Evolutionary conservation across 2,797 vertebrate genomes (phyloP), one percentile per base, ranked within the genome.

Genomic region (Toxotes lorentzi): DNA sequence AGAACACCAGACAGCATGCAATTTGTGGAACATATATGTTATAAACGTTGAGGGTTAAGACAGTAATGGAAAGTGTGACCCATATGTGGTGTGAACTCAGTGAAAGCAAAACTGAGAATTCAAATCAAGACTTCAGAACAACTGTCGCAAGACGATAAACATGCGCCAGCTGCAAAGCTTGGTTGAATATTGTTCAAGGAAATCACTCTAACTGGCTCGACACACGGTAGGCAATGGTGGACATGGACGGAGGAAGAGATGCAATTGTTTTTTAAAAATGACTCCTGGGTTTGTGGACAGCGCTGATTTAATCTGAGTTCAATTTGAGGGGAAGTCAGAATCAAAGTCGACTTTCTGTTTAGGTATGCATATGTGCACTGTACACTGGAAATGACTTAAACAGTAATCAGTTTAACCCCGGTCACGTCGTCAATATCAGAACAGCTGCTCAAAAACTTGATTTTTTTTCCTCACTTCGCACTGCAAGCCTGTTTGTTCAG

Each of bases 1-100:
- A 94, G 87, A 88, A 93, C 2, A 87, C 80, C 79, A 87, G 34
- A 58, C 38, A 74, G 47, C 74, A 86, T 78, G 76, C 57, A 73
- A 61, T 35, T 43, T 34, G 24, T 35, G 67, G 24, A 21, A 78
- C 57, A 77, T n/a, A 40, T 48, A 41, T 17, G 35, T 19, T 38
- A 27, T 14, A 16, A 17, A 81, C 30, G 11, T 13, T 64, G 17
- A 80, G 1, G 35, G 19, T 59, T 14, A 23, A 21, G 12, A 70
- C 34, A 65, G 23, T 4, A 27, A 66, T 53, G 23, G 32, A 48
- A 75, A 61, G 21, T 27, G 23, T 40, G 21, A 67, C 17, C 27
- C 16, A 14, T 24, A 19, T 60, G 27, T 34, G 50, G 23, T 11
- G 45, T 56, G 67, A 38, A 65, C 9, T 45, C 7, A 51, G 63